Conservation (phyloP, 2,888 invertebrate species). For the Gymnocheta viridis region DNA sequence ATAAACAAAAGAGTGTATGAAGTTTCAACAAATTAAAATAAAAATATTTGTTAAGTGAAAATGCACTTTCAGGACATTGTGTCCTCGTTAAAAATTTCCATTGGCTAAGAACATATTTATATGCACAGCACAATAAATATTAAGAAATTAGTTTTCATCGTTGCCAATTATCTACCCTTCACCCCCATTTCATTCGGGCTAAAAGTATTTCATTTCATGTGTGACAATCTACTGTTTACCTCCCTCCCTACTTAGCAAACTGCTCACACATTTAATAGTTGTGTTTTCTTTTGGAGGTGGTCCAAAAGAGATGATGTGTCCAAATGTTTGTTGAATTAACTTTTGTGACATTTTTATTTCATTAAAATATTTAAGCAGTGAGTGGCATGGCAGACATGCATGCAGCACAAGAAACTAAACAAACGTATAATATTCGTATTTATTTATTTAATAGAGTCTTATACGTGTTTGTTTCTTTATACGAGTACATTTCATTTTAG, state of each 20-base stretch:
- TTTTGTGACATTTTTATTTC: conserved; percentile 52
- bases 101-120: too few relatives aligned
- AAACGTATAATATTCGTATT: neutral
- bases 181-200: neutral
- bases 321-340: conserved; percentile 39
- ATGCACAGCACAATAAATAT: too few relatives aligned
- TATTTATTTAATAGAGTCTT: conserved; percentile 38
- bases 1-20: too few relatives aligned
- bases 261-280: neutral
- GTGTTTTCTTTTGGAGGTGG: neutral
- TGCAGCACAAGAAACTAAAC: neutral
- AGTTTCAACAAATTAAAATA: too few relatives aligned
- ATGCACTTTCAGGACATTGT: too few relatives aligned
- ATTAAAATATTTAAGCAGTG: conserved; percentile 34
- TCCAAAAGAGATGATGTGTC: conserved; percentile 38
- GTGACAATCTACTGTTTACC: neutral
- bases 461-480: conserved; percentile 32
- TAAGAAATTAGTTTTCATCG: too few relatives aligned
- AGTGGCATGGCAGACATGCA: neutral
- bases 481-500: conserved; percentile 15
- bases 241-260: neutral
- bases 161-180: neutral
- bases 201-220: neutral
- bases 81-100: too few relatives aligned
- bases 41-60: too few relatives aligned